Percentiles rank a stretch among this genome's conserved stretches.
These are phyloP conservation scores for Megalurothrips usitatus DNA, from an alignment of 2,888 invertebrate species.

Conservation along the genomic window DNA sequence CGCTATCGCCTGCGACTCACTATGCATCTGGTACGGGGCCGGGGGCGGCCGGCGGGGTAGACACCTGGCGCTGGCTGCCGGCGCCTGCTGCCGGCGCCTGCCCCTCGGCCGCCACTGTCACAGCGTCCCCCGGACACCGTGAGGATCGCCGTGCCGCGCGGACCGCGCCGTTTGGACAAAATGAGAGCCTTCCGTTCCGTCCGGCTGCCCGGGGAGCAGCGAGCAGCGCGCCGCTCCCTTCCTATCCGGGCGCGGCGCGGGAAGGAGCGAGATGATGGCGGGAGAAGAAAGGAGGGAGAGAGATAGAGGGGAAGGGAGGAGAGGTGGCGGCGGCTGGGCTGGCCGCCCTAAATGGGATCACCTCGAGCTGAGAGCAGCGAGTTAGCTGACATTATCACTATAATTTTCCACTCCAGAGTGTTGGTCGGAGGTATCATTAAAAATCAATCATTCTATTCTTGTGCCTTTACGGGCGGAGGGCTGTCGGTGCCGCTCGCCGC, in stretches of 20 bases:
- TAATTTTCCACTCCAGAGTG: conserved; percentile 26
- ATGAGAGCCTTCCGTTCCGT: neutral
- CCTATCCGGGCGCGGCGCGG: neutral
- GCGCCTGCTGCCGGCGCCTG: neutral
- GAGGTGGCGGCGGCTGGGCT: neutral
- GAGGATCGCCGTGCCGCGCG: neutral
- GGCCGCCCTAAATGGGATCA: conserved; percentile 19
- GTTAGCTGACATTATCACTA: conserved; percentile 23
- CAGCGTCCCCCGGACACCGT: neutral
- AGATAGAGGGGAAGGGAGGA: neutral
- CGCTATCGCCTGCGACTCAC: neutral
- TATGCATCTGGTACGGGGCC: neutral
- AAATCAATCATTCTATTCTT: conserved; percentile 27
- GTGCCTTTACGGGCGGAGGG: neutral
- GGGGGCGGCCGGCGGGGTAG: neutral
- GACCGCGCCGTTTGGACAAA: neutral
- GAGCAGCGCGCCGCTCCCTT: neutral
- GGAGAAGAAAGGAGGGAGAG: no score
- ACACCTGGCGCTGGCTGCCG: neutral
- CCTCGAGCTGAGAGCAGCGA: neutral
- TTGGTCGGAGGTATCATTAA: conserved; percentile 14
- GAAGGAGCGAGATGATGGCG: neutral
- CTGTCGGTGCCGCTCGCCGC: neutral
- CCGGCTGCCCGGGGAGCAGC: neutral
- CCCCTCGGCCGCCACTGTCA: neutral